phyloP scores from a whole-genome alignment of 1,140 invertebrate species.

The Steinernema khuongi region DNA sequence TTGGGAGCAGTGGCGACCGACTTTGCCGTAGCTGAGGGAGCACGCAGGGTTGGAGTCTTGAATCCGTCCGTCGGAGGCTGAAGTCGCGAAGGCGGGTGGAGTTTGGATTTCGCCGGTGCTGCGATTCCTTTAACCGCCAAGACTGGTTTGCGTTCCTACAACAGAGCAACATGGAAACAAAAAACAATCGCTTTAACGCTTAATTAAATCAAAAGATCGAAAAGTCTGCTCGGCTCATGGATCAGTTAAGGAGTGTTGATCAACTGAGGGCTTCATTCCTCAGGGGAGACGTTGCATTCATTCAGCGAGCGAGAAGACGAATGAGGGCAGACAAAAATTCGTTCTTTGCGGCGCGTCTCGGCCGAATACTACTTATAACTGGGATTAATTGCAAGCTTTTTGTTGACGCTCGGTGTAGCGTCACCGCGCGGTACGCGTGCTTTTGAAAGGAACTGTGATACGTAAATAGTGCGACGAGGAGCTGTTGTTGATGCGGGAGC shows the following conservation, averaged over 20 bases:
- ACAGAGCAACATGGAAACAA: neutral
- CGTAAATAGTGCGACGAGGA: neutral
- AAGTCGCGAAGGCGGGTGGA: neutral
- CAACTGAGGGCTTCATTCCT: no score
- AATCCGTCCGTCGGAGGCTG: neutral
- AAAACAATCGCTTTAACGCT: neutral
- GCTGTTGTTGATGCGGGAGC: no score
- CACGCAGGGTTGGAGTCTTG: neutral
- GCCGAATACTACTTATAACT: conserved; percentile 4
- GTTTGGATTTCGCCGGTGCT: conserved; percentile 4
- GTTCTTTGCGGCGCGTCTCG: neutral
- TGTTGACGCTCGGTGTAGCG: conserved; percentile 12
- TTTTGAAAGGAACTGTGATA: neutral
- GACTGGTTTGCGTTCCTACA: conserved; percentile 24
- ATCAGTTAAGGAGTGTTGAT: no score
- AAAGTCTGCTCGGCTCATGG: neutral
- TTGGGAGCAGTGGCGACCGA: neutral
- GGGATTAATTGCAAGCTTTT: conserved; percentile 13
- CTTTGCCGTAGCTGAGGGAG: neutral
- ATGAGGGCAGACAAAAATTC: neutral
- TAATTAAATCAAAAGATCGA: no score
- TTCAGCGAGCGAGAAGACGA: neutral
- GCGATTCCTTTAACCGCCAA: conserved; percentile 26
- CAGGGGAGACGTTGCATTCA: neutral
- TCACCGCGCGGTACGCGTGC: conserved; percentile 2